Base-by-base conservation (phyloP, 2,113 vertebrate species). In the Deroptyus accipitrinus region DNA sequence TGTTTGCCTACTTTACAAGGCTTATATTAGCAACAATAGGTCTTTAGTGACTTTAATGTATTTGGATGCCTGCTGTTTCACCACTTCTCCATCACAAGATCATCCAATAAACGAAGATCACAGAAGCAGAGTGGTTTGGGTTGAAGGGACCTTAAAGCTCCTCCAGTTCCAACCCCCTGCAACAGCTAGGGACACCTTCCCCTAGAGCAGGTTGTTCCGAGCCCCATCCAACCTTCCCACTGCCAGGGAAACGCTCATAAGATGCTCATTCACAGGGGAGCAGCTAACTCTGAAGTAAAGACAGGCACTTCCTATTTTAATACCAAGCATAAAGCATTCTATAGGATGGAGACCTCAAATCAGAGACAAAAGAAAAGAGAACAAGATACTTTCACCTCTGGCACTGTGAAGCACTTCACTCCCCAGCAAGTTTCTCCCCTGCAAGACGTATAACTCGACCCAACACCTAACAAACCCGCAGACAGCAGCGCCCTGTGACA, bases 391-490 rank as follows among this genome's bases (percentile, higher is more conserved):
- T 33, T 41, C 44, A 33, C 61, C 33, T 28, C 4, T 7, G 7
- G 10, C 54, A 18, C 0, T 2, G 20, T 1, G 7, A 33, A 57
- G 17, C 1, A 30, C 20, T 0, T 0, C 6, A 31, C 46, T 3
- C 52, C 1, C 27, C 63, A 19, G 54, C n/a, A 9, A 20, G 11
- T 1, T 37, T 22, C 20, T 6, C 27, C n/a, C 39, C 33, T 28
- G 0, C 2, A 14, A 25, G 17, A 8, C 6, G 3, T 1, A 1
- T 0, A 23, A 25, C 0, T 15, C 13, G 15, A 23, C n/a, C 25
- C 16, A 39, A 13, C 28, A 12, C 28, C 46, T 17, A 3, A 5
- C 33, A 13, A 25, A 8, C 41, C 83, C 7, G 13, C 39, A 9
- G 23, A 18, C 11, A 17, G 31, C 27, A 7, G 10, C 1, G 11